Evolutionary conservation across 2,797 vertebrate species (phyloP).

Genomic region (Protonibea diacanthus): DNA sequence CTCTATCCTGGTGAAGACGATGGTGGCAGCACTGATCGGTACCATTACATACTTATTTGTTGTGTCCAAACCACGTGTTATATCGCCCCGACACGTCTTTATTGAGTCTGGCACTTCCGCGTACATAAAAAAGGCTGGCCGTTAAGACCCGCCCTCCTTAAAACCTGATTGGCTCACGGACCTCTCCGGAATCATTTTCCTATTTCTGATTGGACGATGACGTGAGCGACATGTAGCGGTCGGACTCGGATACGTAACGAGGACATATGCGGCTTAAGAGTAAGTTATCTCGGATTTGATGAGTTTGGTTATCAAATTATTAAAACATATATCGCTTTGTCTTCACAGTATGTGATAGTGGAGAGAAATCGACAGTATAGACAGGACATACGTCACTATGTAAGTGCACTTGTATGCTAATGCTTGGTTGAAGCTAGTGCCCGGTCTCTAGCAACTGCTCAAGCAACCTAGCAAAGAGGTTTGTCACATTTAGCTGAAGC

Average conservation of each 20-base stretch:
- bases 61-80: background rate
- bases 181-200: accelerated
- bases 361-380: background rate
- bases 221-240: constrained; percentile 15
- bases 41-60: background rate
- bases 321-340: background rate
- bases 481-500: background rate
- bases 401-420: background rate
- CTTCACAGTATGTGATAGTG: background rate
- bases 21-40: background rate
- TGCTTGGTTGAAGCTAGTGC: constrained; percentile 3
- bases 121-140: background rate
- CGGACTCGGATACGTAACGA: constrained; percentile 33
- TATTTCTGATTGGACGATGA: constrained; percentile 50
- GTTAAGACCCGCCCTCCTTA: background rate
- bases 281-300: constrained; percentile 41
- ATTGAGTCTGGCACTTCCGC: constrained; percentile 32
- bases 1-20: background rate
- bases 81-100: accelerated
- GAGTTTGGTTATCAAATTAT: background rate
- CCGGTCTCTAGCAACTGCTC: background rate
- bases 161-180: constrained; percentile 47
- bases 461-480: constrained; percentile 35
- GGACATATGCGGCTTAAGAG: constrained; percentile 41
- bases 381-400: background rate